phyloP scores from a whole-genome alignment of 2,113 vertebrate genomes.

The Bos indicus region DNA sequence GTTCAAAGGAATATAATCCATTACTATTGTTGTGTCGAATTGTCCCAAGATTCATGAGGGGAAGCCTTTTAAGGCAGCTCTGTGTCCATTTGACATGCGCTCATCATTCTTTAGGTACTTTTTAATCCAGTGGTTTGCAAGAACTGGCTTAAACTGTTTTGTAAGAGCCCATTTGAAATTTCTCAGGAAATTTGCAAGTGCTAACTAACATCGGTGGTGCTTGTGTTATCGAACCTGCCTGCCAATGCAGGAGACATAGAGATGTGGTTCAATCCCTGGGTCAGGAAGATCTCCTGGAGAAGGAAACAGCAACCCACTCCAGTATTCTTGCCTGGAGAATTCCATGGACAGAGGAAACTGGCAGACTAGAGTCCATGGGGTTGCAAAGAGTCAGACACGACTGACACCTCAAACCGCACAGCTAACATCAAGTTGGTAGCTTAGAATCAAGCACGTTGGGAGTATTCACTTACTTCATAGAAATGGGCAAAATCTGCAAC shows the following conservation, averaged over 20 bases:
- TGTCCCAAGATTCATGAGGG: neutral
- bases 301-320: neutral
- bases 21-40: neutral
- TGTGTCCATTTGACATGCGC: neutral
- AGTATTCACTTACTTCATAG: neutral
- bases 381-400: neutral
- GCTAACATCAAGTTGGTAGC: neutral
- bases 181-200: neutral
- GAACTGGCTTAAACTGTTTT: neutral
- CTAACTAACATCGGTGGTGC: neutral
- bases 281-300: neutral
- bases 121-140: neutral
- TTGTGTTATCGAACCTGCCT: neutral
- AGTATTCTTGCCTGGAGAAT: neutral
- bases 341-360: neutral
- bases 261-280: neutral
- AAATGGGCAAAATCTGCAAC: neutral
- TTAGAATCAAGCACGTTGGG: neutral
- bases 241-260: neutral
- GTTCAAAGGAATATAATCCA: neutral
- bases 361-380: neutral
- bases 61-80: neutral
- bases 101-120: neutral
- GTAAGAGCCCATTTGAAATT: neutral
- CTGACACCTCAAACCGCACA: neutral